A percentile compares a stretch with the other conserved stretches of the same genome.
Conservation (phyloP, 2,113 vertebrate genomes). For the Oncorhynchus kisutch region DNA sequence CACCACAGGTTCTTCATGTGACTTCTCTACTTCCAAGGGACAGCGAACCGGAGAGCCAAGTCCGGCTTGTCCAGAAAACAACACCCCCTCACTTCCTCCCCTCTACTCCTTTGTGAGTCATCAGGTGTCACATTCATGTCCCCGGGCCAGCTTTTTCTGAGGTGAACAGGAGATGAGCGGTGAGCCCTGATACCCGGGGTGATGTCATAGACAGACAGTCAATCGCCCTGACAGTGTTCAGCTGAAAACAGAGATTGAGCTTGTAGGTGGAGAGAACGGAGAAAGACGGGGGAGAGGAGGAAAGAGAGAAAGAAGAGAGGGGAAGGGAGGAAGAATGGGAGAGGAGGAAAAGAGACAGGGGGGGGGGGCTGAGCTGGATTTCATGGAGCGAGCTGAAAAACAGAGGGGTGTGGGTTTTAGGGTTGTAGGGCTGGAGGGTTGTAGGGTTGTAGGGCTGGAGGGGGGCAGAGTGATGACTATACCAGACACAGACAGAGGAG, state of each 20-base stretch:
- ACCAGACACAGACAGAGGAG: conserved; percentile 56
- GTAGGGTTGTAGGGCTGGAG: background rate
- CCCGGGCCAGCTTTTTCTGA: background rate
- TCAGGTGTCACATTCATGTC: conserved; percentile 5
- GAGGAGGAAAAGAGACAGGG: background rate
- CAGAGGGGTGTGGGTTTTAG: conserved; percentile 18
- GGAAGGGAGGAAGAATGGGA: background rate
- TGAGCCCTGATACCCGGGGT: background rate
- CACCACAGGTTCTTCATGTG: background rate
- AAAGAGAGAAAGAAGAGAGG: background rate
- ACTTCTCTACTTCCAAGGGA: background rate
- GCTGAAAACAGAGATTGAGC: background rate
- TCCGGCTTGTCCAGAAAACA: background rate
- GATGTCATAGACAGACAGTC: background rate
- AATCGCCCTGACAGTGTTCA: conserved; percentile 1
- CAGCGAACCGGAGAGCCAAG: background rate
- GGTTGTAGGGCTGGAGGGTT: background rate
- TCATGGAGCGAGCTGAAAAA: conserved; percentile 20
- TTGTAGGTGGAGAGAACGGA: background rate
- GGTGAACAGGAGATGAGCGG: background rate
- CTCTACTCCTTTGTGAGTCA: background rate
- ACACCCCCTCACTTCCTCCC: background rate
- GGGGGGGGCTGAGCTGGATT: conserved; percentile 6
- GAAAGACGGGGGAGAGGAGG: background rate
- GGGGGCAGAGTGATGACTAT: conserved; percentile 60